Base-by-base conservation (phyloP, 2,113 vertebrate genomes). In the Haliaeetus leucogaster region DNA sequence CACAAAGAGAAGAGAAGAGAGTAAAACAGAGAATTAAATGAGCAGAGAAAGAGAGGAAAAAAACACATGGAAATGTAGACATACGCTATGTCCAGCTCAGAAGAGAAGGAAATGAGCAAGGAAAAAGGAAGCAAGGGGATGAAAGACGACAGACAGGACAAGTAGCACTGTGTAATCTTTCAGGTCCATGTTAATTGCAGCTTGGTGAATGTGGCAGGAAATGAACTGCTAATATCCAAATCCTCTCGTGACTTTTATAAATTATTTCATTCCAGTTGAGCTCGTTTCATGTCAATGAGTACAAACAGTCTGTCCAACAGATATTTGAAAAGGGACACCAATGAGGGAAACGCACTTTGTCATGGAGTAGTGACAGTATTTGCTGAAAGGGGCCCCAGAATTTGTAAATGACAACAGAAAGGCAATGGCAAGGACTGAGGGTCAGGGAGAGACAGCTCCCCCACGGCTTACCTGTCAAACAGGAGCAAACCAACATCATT, bases 41-140 rank as follows among this genome's bases (percentile, higher is more conserved):
- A 68, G 30, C 16, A 40, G 38, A 86, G 38, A 48, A 42, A 47
- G 36, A 22, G 10, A 13, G 7, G 43, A 36, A 42, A 48, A 29
- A 34, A 17, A 1, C 18, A 43, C 4, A 9, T 62, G 36, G 62
- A 84, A 84, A 79, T 10, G 11, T 68, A 91, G 81, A 68, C 13
- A 38, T 5, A 11, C 0, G 5, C n/a, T 52, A 36, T 6, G 30
- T 25, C 48, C 61, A 72, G 43, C 36, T 80, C 40, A 43, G 36
- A 85, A 56, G 13, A 73, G 76, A 93, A 78, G 92, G 86, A 93
- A 92, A 95, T 40, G 55, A 90, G 78, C 82, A 96, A 93, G 71
- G 55, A 45, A 45, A n/a, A 87, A 77, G 73, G 78, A 95, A 96
- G 38, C 0, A 0, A 80, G 61, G 26, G 71, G 84, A 73, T 81